Base-by-base conservation (phyloP, 2,888 invertebrate species). In the Caenorhabditis zanzibari region DNA sequence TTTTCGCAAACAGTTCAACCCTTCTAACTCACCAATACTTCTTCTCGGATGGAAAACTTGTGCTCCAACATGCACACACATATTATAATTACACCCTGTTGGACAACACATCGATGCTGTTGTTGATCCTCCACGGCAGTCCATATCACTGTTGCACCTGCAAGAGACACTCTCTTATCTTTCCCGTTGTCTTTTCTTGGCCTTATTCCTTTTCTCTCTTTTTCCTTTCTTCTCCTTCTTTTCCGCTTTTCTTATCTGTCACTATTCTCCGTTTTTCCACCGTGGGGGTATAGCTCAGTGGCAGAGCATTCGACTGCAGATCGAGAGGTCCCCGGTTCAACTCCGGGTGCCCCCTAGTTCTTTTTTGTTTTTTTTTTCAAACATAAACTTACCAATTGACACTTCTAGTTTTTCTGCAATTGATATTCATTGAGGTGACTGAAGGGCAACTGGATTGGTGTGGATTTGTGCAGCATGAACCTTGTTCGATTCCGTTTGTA, bases 271-370 rank as follows among this genome's bases (percentile, higher is more conserved):
- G n/a, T n/a, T 44, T 24, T 14, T 44, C 26, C 22, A 12, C 54
- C 26, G 61, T 58, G 76, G 81, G 81, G 81, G 72, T 82, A 82
- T 82, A 82, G 81, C 76, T 82, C 66, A 56, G 66, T 52, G 66
- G 66, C 69, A 69, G 90, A 90, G 89, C 90, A 90, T 90, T 90
- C 89, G 90, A 90, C 88, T 90, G 90, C 90, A 90, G 90, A 90
- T 90, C 90, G 90, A 90, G 89, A 90, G 90, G 90, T 90, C 90
- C 85, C 88, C 83, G 90, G 90, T 90, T 90, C 90, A 90, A 90
- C 56, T 86, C 89, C 89, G 90, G 86, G 86, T 87, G 89, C 87
- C 86, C 89, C 89, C 90, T 89, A 86, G n/a, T 73, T 76, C 47
- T 64, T 87, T n/a, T 80, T 77, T 72, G 61, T 56, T 6, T 5